A percentile compares a stretch with the other conserved stretches of the same genome.
These are phyloP conservation scores for Ormia ochracea DNA, from an alignment of 2,888 invertebrate genomes.

Conservation along the genomic window DNA sequence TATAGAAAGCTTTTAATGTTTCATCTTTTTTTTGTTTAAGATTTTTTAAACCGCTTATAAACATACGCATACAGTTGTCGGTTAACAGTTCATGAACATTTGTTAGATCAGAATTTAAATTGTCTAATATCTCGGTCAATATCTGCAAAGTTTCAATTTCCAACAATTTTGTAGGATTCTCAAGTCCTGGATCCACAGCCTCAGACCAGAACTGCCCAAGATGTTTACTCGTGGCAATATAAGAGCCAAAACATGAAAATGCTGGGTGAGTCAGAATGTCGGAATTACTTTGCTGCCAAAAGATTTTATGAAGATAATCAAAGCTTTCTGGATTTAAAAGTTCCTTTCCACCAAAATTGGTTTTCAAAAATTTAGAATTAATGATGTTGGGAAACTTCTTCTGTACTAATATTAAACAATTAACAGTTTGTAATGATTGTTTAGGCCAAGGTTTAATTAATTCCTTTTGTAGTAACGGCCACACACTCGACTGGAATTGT, in stretches of 20 bases:
- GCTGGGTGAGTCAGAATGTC: constrained; percentile 81
- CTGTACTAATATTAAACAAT: constrained; percentile 78
- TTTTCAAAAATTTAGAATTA: constrained; percentile 79
- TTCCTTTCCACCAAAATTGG: constrained; percentile 79
- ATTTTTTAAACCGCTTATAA: constrained; percentile 81
- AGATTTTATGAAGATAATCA: constrained; percentile 79
- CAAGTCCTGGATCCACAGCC: constrained; percentile 77
- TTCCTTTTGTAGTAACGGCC: constrained; percentile 81
- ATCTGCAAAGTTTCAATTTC: constrained; percentile 81
- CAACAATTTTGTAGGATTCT: constrained; percentile 80
- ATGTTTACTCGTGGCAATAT: constrained; percentile 79
- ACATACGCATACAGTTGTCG: constrained; percentile 81
- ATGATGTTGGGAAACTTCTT: constrained; percentile 78
- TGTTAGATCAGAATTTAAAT: constrained; percentile 70
- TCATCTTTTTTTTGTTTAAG: constrained; percentile 69
- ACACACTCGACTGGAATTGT: constrained; percentile 79
- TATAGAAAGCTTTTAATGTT: constrained; percentile 76
- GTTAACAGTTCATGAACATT: constrained; percentile 80
- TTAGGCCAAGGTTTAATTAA: constrained; percentile 81
- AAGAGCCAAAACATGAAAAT: constrained; percentile 80
- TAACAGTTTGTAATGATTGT: constrained; percentile 82
- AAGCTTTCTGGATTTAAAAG: constrained; percentile 81
- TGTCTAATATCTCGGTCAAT: constrained; percentile 78
- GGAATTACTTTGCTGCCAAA: constrained; percentile 78
- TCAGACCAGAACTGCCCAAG: constrained; percentile 80